Evolutionary conservation across 2,797 vertebrate genomes (phyloP).

Genomic region (Lagodon rhomboides): DNA sequence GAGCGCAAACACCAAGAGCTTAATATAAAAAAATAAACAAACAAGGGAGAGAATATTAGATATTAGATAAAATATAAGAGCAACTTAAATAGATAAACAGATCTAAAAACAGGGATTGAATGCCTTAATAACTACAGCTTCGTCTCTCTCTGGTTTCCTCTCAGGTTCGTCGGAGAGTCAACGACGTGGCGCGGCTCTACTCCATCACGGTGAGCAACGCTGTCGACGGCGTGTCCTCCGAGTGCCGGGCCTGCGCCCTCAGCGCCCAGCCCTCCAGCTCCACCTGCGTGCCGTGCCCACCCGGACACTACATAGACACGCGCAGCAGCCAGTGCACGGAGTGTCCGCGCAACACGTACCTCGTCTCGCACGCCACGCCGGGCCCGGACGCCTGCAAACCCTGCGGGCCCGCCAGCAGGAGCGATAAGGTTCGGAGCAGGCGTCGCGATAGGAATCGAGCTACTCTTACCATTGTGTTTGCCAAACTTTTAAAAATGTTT

Average conservation of each 20-base stretch:
- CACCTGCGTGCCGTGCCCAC: slow-evolving; percentile 93
- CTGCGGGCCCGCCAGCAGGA: slow-evolving; percentile 94
- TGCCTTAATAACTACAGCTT: no score
- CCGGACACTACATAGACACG: slow-evolving; percentile 93
- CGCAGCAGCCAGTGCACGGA: slow-evolving; percentile 91
- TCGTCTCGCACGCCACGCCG: slow-evolving; percentile 89
- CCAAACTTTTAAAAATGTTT: no score
- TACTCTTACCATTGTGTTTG: background rate
- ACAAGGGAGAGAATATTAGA: no score
- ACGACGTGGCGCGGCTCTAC: slow-evolving; percentile 94
- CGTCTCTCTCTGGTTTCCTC: background rate
- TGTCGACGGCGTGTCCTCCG: slow-evolving; percentile 91
- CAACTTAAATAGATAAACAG: no score
- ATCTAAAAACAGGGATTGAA: no score
- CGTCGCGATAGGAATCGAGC: background rate
- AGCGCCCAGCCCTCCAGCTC: slow-evolving; percentile 88
- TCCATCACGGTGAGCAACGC: slow-evolving; percentile 92
- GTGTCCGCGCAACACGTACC: slow-evolving; percentile 92
- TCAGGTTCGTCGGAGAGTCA: slow-evolving; percentile 90
- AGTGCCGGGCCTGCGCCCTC: slow-evolving; percentile 93
- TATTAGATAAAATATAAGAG: no score
- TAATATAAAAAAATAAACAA: no score
- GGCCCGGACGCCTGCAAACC: slow-evolving; percentile 90
- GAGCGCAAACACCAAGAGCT: no score
- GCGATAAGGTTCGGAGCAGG: slow-evolving; percentile 86